Conservation (phyloP, 2,797 vertebrate species). For the Notamacropus eugenii region DNA sequence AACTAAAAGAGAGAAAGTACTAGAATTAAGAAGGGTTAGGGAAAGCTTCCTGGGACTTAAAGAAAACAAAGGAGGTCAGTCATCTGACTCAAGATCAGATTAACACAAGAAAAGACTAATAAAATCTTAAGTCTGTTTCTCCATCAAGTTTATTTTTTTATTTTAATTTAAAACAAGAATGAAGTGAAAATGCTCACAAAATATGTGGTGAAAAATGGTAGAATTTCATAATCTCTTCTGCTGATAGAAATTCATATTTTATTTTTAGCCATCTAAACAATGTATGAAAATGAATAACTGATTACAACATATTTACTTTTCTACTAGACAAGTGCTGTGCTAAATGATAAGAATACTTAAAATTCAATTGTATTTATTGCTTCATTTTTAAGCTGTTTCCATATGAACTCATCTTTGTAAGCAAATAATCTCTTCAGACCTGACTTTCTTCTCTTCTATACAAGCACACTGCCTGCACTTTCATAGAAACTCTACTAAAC, state of each 20-base stretch:
- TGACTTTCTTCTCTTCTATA: neutral
- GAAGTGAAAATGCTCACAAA: neutral
- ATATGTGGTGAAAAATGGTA: neutral
- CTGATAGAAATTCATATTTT: neutral
- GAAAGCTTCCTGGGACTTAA: too few relatives aligned
- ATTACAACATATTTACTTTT: neutral
- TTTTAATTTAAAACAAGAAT: neutral
- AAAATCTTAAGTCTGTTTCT: neutral
- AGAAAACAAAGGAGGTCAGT: neutral
- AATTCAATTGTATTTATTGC: neutral
- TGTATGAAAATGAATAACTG: neutral
- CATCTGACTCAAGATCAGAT: neutral
- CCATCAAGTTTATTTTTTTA: neutral
- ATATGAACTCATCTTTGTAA: neutral
- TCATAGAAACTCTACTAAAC: neutral
- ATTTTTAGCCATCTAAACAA: neutral
- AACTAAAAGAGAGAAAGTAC: too few relatives aligned
- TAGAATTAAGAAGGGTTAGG: too few relatives aligned
- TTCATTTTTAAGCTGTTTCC: neutral
- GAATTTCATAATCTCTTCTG: neutral
- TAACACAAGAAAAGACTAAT: neutral
- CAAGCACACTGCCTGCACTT: neutral
- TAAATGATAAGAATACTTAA: neutral
- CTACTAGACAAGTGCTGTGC: neutral
- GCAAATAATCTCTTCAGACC: neutral